Conservation (phyloP, 2,888 invertebrate genomes). For the Drosophila seclusa region DNA sequence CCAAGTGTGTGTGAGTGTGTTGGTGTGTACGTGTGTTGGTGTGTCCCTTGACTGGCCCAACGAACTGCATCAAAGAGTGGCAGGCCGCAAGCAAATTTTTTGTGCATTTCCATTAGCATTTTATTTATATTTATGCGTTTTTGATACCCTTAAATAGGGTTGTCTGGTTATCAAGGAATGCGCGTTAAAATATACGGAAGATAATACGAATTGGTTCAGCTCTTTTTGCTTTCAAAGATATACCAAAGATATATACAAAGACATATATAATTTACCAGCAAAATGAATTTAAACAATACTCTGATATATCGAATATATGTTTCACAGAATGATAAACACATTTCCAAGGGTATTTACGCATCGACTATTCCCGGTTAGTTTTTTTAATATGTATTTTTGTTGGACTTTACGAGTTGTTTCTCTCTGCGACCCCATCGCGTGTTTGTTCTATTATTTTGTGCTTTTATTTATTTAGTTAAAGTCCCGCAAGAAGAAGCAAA, state of each 20-base stretch:
- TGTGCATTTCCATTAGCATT: conserved; percentile 32
- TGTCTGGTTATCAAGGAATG: not conserved
- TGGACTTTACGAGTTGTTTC: conserved; percentile 14
- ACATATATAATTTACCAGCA: not conserved
- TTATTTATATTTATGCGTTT: conserved; percentile 43
- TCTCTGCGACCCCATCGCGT: conserved; percentile 32
- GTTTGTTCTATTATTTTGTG: conserved; percentile 19
- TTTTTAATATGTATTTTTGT: conserved; percentile 11
- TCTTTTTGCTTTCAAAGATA: not conserved
- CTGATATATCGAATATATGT: not conserved
- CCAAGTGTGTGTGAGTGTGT: conserved; percentile 7
- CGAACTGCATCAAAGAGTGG: conserved; percentile 67
- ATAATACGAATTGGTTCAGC: not conserved
- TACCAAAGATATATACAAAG: too few relatives aligned
- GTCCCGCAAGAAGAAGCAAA: conserved; percentile 8
- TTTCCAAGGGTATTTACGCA: not conserved
- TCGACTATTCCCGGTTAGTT: not conserved
- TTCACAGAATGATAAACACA: not conserved
- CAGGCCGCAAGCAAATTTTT: conserved; percentile 58
- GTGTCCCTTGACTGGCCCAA: conserved; percentile 41
- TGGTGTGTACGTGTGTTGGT: conserved; percentile 5
- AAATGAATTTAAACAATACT: not conserved
- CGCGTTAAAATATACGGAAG: not conserved
- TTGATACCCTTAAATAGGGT: conserved; percentile 12
- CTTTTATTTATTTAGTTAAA: conserved; percentile 15